Evolutionary conservation across 2,797 vertebrate species (phyloP), one percentile per base, ranked within the genome.

Genomic region (Sandelia bainsii): DNA sequence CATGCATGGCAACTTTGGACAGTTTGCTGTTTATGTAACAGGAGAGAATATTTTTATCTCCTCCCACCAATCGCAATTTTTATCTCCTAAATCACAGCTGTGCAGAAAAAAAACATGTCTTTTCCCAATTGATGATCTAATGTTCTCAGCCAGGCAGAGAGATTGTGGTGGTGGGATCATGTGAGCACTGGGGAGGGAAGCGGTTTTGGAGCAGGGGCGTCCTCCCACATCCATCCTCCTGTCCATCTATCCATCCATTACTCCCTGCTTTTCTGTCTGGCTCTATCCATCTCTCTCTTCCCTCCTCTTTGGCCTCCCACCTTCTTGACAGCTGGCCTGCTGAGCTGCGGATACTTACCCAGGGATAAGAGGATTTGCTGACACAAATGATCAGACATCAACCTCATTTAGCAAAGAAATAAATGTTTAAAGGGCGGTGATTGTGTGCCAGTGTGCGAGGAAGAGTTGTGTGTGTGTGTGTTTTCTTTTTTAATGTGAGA

Each of bases 321-420:
- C 91, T 90, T 89, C 87, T 91, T 92, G 93, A 94, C 93, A 94
- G 94, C 91, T 94, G 93, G 94, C 90, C 87, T 63, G 77, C 83
- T 88, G 89, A 88, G 89, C 89, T 89, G 79, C 83, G 92, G 88
- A 93, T 93, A 90, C 91, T 95, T 94, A 93, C 87, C 68, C 81
- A 1, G 67, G 83, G 75, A 88, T 93, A 92, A 94, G 91, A 91
- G 88, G 93, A 92, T 95, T 95, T 94, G 87, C 75, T 93, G 92
- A 85, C 92, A 93, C 90, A 88, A 93, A 85, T 90, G 91, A 94
- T 94, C 93, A 94, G 92, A 93, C 92, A 93, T 92, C 91, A 92
- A 89, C 90, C 90, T 93, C 83, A 90, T 94, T 94, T 92, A 91
- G 85, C 70, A 72, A 85, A 84, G 80, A 91, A 94, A 92, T 89